phyloP scores from a whole-genome alignment of 2,797 vertebrate species.

The Geotrypetes seraphini region DNA sequence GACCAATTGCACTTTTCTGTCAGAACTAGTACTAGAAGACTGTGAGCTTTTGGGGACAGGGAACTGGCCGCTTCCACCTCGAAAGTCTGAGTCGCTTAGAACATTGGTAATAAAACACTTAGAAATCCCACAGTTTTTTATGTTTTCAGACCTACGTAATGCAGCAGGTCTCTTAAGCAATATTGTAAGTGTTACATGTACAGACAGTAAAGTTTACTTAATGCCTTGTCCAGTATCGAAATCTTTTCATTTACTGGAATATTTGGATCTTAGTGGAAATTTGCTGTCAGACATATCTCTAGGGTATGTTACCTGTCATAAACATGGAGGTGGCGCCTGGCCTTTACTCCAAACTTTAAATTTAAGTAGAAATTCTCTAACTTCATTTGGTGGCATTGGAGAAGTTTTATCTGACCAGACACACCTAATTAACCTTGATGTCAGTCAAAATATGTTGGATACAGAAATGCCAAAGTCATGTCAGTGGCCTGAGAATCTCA shows the following conservation, averaged over 20 bases:
- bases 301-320: constrained; percentile 34
- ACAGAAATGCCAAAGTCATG: constrained; percentile 35
- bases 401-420: constrained; percentile 8
- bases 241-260: constrained; percentile 39
- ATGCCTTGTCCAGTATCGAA: constrained; percentile 41
- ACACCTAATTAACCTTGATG: constrained; percentile 46
- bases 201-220: constrained; percentile 51
- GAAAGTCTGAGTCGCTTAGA: constrained; percentile 14
- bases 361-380: constrained; percentile 56
- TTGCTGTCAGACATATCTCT: constrained; percentile 48
- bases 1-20: constrained; percentile 6
- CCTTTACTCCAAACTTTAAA: constrained; percentile 49
- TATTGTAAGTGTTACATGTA: constrained; percentile 38
- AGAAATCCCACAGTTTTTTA: constrained; percentile 36
- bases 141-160: constrained; percentile 32
- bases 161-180: constrained; percentile 12
- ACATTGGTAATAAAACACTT: constrained; percentile 19
- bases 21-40: constrained; percentile 29
- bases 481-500: constrained; percentile 48
- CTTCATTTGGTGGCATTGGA: constrained; percentile 23
- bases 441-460: constrained; percentile 55
- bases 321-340: constrained; percentile 10
- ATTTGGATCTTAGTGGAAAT: constrained; percentile 59
- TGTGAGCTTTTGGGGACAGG: constrained; percentile 39
- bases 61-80: accelerated